These are phyloP conservation scores for Drosophila simulans DNA, from an alignment of 1,140 invertebrate species.

Conservation along the genomic window DNA sequence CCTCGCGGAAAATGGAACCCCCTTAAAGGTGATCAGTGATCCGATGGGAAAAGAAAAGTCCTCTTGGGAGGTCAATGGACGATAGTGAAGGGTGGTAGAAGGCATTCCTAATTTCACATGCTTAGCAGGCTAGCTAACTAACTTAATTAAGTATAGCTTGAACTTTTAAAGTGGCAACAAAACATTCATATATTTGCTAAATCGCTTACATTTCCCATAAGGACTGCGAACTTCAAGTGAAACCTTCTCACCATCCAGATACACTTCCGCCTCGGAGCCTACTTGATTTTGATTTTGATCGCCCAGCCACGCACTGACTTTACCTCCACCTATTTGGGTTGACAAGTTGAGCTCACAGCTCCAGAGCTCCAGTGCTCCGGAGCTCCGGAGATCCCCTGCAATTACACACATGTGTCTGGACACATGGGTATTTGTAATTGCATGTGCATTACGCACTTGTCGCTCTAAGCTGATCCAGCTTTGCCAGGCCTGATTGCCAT, in stretches of 20 bases:
- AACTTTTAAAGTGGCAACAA: background rate
- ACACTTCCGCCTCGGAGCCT: conserved; percentile 5
- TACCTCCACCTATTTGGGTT: conserved; percentile 55
- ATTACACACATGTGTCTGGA: conserved; percentile 49
- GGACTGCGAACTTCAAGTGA: background rate
- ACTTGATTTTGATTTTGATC: conserved; percentile 39
- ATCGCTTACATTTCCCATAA: background rate
- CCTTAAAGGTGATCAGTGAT: conserved; percentile 40
- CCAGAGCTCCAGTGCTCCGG: background rate
- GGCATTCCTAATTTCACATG: no score
- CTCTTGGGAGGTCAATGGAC: conserved; percentile 11
- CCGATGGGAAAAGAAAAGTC: conserved; percentile 30
- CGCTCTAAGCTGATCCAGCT: conserved; percentile 82
- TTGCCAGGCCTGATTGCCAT: conserved; percentile 78
- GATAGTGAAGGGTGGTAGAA: background rate
- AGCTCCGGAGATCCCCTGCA: conserved; percentile 33
- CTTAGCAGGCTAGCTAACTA: no score
- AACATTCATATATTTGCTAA: background rate
- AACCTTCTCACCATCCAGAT: conserved; percentile 23
- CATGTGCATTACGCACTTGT: conserved; percentile 80
- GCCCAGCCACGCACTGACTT: conserved; percentile 27
- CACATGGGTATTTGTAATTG: conserved; percentile 58
- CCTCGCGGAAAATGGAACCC: conserved; percentile 36
- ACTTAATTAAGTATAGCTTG: no score
- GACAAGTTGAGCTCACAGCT: conserved; percentile 41